Evolutionary conservation across 2,113 vertebrate species (phyloP), one percentile per base, ranked within the genome.

Genomic region (Oryctolagus cuniculus): DNA sequence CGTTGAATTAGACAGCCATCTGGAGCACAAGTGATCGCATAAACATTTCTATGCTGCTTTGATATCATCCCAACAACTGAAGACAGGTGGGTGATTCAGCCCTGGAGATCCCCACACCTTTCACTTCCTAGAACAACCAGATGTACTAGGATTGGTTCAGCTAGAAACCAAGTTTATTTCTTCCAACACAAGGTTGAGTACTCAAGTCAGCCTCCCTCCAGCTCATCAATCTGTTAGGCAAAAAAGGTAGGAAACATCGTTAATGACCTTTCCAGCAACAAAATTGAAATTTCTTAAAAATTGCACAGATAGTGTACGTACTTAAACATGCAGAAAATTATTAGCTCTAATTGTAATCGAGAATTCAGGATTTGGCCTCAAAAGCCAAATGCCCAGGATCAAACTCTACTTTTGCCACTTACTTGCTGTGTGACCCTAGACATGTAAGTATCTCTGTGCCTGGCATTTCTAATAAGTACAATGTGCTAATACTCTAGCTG

Each of bases 401-500:
- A 79, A 53, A 51, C 89, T 83, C 58, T 51, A 2, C 9, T 27
- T 87, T 38, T 90, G 22, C 19, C 11, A 31, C 34, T 77, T 67
- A 25, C 19, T 67, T 66, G 31, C 11, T 61, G 69, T 75, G 27
- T 69, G 36, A 78, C 15, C 25, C 86, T 64, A 34, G n/a, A 10
- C 13, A 89, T 16, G 22, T 72, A 64, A 75, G 58, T 21, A 63
- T 86, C 17, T 86, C 12, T 82, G 49, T 66, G 16, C 44, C 25
- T 92, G 64, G 44, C 9, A 86, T 74, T 87, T 91, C 75, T 66
- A 8, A 82, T 91, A 16, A 82, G 34, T 29, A 64, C 72, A 93
- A 51, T 63, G 69, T 6, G 19, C 63, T 75, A 78, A 63, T 82
- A 34, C 31, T 61, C 27, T 80, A n/a, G 55, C 51, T 85, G 22